Percentiles rank a stretch among this genome's conserved stretches.
These are phyloP conservation scores for Hylia prasina DNA, from an alignment of 2,113 vertebrate genomes.

Conservation along the genomic window DNA sequence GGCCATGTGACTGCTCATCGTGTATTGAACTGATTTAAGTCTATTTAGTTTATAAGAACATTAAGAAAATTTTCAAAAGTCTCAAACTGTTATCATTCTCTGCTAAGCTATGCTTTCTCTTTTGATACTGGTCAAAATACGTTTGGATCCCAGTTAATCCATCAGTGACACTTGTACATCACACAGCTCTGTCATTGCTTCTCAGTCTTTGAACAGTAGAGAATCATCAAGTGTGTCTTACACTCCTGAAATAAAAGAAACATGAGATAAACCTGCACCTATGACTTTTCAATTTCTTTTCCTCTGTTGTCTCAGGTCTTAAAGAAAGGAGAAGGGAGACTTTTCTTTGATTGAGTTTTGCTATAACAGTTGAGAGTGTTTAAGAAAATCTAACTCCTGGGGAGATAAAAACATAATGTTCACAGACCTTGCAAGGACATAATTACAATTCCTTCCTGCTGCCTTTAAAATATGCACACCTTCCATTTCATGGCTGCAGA, in stretches of 20 bases:
- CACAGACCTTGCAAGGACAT: not conserved
- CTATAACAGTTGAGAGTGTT: not conserved
- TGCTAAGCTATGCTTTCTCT: not conserved
- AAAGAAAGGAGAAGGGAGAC: not conserved
- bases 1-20: not conserved
- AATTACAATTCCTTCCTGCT: conserved; percentile 39
- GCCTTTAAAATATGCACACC: conserved; percentile 5
- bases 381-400: conserved; percentile 9
- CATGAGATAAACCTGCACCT: not conserved
- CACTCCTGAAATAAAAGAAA: not conserved
- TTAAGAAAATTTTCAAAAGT: not conserved
- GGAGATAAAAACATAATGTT: conserved; percentile 23
- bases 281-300: not conserved
- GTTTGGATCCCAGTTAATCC: not conserved
- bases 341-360: conserved; percentile 7
- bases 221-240: not conserved
- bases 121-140: not conserved
- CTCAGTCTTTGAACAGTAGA: not conserved
- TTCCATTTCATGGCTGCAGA: not conserved
- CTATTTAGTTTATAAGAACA: not conserved
- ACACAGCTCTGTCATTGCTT: not conserved
- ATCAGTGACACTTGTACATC: not conserved
- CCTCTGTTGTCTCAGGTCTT: not conserved
- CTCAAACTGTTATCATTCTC: not conserved
- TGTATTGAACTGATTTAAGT: not conserved